Evolutionary conservation across 2,888 invertebrate species (phyloP).

Genomic region (Steinernema hermaphroditum): DNA sequence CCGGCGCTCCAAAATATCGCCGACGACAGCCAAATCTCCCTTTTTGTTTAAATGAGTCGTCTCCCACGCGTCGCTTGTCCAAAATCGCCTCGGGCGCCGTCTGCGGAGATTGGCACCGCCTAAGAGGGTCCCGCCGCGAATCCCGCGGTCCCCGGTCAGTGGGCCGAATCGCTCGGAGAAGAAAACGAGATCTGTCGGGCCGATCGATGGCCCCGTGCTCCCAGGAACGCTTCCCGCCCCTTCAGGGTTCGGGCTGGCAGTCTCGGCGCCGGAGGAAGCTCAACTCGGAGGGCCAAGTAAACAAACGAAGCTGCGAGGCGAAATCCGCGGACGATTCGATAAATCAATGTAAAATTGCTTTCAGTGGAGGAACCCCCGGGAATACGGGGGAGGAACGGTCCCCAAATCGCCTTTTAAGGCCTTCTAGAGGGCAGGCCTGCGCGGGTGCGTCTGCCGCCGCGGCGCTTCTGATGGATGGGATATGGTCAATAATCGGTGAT

Average conservation of each 20-base stretch:
- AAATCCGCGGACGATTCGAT: slow-evolving; percentile 26
- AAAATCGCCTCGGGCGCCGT: slow-evolving; percentile 9
- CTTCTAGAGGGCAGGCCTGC: not conserved
- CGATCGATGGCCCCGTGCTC: not conserved
- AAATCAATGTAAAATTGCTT: slow-evolving; percentile 28
- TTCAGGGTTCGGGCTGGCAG: not conserved
- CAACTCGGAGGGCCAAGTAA: not conserved
- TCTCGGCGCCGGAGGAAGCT: not conserved
- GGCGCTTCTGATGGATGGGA: too few relatives aligned
- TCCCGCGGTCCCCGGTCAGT: not conserved
- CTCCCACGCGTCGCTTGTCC: not conserved
- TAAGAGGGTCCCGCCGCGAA: not conserved
- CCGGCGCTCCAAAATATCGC: not conserved
- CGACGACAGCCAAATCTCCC: slow-evolving; percentile 1
- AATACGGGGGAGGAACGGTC: not conserved
- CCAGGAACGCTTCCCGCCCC: not conserved
- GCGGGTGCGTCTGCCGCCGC: too few relatives aligned
- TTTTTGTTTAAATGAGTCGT: slow-evolving; percentile 13
- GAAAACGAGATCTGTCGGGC: too few relatives aligned
- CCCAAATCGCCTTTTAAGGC: not conserved
- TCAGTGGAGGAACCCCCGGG: slow-evolving; percentile 5
- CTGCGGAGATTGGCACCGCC: not conserved
- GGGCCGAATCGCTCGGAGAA: too few relatives aligned
- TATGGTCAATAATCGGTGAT: too few relatives aligned
- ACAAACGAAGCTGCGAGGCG: slow-evolving; percentile 22